A percentile compares a stretch with the other conserved stretches of the same genome.
phyloP scores from a whole-genome alignment of 2,797 vertebrate genomes.

The Chelonia mydas region DNA sequence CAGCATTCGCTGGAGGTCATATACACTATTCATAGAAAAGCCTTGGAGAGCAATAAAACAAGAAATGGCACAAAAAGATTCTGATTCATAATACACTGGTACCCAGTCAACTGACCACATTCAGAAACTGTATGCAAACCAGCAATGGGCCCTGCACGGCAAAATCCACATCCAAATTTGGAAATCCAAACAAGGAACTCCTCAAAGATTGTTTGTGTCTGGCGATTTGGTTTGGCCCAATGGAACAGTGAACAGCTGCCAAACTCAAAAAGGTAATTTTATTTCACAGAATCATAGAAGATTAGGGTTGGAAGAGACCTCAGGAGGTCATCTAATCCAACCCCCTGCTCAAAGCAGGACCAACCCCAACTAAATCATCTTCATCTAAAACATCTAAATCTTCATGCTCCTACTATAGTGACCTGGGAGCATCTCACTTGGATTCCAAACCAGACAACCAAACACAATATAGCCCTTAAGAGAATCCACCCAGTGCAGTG shows the following conservation, averaged over 20 bases:
- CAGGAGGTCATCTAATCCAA: too few relatives aligned
- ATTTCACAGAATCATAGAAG: not conserved
- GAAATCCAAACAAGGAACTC: not conserved
- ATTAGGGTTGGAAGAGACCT: too few relatives aligned
- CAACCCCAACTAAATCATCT: too few relatives aligned
- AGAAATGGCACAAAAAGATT: conserved; percentile 51
- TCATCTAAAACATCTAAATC: not conserved
- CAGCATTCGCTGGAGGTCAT: conserved; percentile 68
- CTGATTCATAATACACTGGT: conserved; percentile 33
- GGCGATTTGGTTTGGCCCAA: not conserved
- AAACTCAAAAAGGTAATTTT: not conserved
- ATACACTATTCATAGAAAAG: conserved; percentile 62
- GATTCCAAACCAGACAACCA: not conserved
- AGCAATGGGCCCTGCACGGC: conserved; percentile 57
- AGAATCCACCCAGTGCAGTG: not conserved
- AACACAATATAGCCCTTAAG: not conserved
- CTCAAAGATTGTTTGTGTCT: not conserved
- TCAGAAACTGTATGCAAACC: conserved; percentile 56
- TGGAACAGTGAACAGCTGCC: conserved; percentile 1
- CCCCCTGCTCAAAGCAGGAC: too few relatives aligned
- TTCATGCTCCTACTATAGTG: not conserved
- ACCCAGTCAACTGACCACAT: conserved; percentile 63
- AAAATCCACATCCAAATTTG: conserved; percentile 14
- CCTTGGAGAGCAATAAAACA: conserved; percentile 29
- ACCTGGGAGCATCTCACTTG: not conserved